Conservation (phyloP, 2,888 invertebrate genomes). For the Petrophora chlorosata region DNA sequence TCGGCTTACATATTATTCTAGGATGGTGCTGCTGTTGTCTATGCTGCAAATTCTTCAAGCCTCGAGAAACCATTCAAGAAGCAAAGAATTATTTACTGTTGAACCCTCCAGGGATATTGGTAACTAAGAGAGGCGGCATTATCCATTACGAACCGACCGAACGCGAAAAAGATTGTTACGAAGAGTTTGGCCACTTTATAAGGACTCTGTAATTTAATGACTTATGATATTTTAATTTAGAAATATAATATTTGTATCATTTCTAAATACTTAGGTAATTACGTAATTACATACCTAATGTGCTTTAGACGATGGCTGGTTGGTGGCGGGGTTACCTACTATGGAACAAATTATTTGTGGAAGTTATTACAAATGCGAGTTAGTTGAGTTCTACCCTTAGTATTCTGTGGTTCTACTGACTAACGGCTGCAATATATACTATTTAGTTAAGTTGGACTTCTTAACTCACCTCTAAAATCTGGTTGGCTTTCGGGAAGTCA, state of each 20-base stretch:
- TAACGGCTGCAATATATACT: too few species aligned
- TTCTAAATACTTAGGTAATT: too few species aligned
- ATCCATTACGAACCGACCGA: conserved; percentile 79
- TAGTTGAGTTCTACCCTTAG: too few species aligned
- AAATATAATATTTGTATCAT: not conserved
- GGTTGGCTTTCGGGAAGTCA: conserved; percentile 89
- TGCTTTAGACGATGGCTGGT: too few species aligned
- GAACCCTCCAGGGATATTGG: conserved; percentile 84
- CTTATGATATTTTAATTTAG: too few species aligned
- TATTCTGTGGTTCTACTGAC: too few species aligned
- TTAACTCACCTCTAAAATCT: conserved; percentile 91
- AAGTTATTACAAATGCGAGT: too few species aligned
- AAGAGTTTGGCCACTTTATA: conserved; percentile 82
- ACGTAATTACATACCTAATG: too few species aligned
- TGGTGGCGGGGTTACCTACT: too few species aligned
- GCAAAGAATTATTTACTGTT: conserved; percentile 79
- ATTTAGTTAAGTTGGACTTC: too few species aligned
- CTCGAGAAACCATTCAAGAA: conserved; percentile 76
- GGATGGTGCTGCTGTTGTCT: conserved; percentile 86
- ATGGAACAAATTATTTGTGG: too few species aligned
- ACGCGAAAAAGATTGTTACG: conserved; percentile 82
- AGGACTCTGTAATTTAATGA: conserved; percentile 66
- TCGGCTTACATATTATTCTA: too few species aligned
- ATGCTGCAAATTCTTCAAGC: conserved; percentile 84
- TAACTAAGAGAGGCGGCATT: conserved; percentile 52